These are phyloP conservation scores for Chiridota heheva DNA, from an alignment of 35 echinoderm and acorn worm genomes.

Conservation along the genomic window DNA sequence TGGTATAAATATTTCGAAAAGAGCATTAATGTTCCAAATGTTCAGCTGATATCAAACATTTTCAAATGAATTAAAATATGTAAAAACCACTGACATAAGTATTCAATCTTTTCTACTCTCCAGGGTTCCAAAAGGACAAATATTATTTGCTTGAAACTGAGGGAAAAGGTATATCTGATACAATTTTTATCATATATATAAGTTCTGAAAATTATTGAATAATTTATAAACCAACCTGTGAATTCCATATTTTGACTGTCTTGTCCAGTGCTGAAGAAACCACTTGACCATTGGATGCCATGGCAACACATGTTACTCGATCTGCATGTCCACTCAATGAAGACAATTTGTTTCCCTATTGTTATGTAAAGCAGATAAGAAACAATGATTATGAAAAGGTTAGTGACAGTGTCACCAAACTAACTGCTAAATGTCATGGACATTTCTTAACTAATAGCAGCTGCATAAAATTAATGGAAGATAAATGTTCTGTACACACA, in stretches of 20 bases:
- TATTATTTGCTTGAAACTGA: too few relatives aligned
- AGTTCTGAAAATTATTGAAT: not conserved
- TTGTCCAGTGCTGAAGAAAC: constrained; percentile 79
- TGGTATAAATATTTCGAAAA: not conserved
- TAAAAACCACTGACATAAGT: too few relatives aligned
- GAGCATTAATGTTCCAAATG: too few relatives aligned
- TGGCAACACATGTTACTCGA: constrained; percentile 71
- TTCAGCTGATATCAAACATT: too few relatives aligned
- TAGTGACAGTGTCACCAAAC: not conserved
- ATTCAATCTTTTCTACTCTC: too few relatives aligned
- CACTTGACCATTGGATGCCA: constrained; percentile 66
- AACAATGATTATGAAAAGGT: not conserved
- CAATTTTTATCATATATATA: too few relatives aligned
- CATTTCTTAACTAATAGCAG: not conserved
- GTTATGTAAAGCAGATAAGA: not conserved
- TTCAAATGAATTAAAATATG: too few relatives aligned
- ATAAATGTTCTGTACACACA: not conserved
- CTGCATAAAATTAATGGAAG: not conserved
- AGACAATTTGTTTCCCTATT: constrained; percentile 81
- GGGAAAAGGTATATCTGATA: too few relatives aligned
- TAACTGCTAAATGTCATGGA: too few relatives aligned
- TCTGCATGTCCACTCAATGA: constrained; percentile 85
- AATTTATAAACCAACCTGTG: constrained; percentile 43
- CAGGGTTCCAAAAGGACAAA: too few relatives aligned
- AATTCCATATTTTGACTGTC: constrained; percentile 81